These are phyloP conservation scores for Gallinago media DNA, from an alignment of 2,113 vertebrate species.

Conservation along the genomic window DNA sequence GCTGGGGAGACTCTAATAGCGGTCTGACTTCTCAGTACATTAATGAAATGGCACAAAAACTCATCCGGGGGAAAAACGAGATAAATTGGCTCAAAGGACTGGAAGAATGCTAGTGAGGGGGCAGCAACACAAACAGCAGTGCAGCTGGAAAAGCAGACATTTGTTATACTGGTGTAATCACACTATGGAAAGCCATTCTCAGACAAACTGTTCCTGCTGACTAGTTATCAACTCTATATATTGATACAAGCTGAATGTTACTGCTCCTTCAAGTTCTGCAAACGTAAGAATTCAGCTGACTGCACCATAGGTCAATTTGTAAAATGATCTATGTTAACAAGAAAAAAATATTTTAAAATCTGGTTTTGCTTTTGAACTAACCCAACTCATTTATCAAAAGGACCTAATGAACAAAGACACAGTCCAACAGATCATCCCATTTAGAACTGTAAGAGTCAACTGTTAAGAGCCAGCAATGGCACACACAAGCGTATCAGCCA, in stretches of 20 bases:
- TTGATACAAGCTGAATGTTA: neutral
- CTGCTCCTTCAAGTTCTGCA: neutral
- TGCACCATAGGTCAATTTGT: neutral
- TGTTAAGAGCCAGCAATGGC: neutral
- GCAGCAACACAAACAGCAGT: neutral
- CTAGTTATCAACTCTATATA: too few species aligned
- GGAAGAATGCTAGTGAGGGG: neutral
- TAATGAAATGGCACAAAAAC: neutral
- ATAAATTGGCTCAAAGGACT: neutral
- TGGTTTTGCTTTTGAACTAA: neutral
- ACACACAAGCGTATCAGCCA: fast-evolving
- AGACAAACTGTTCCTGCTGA: neutral
- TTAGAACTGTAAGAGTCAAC: neutral
- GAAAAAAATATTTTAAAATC: neutral
- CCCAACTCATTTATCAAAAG: neutral
- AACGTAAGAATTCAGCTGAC: neutral
- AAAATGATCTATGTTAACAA: neutral
- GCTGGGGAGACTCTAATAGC: neutral
- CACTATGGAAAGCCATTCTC: neutral
- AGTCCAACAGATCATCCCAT: neutral
- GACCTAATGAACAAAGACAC: fast-evolving
- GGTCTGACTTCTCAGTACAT: neutral
- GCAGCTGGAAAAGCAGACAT: neutral
- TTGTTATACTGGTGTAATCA: neutral
- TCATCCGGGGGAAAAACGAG: neutral